Conservation (phyloP, 2,797 vertebrate species). For the Otolemur crassicaudatus region DNA sequence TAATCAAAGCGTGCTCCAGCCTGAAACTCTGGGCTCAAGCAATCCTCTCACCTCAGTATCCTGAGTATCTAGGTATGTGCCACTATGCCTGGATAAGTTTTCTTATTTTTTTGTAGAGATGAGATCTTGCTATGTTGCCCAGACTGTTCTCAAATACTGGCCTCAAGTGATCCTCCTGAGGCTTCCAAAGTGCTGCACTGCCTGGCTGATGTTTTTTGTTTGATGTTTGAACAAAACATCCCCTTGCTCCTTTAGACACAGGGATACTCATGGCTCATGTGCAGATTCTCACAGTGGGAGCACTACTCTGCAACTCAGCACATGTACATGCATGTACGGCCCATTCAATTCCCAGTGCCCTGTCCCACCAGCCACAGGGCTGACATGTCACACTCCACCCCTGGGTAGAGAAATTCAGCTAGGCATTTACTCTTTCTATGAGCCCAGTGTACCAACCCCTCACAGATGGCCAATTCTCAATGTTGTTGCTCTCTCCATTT, state of each 20-base stretch:
- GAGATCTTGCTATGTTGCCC: too few relatives aligned
- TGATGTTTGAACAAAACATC: not conserved
- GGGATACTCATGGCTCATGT: not conserved
- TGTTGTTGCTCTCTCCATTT: not conserved
- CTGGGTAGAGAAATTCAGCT: not conserved
- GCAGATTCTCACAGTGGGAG: not conserved
- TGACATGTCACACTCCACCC: not conserved
- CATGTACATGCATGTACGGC: not conserved
- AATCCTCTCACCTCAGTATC: too few relatives aligned
- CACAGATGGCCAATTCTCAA: not conserved
- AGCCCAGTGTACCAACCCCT: not conserved
- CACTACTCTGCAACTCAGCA: too few relatives aligned
- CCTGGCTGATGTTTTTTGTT: not conserved
- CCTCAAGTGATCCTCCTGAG: too few relatives aligned
- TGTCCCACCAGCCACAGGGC: not conserved
- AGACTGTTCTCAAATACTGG: too few relatives aligned
- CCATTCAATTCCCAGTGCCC: not conserved
- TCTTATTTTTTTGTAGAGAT: too few relatives aligned
- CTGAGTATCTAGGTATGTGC: too few relatives aligned
- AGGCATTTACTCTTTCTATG: not conserved
- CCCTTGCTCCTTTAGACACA: too few relatives aligned
- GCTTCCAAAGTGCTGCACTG: too few relatives aligned
- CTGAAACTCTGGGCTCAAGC: too few relatives aligned
- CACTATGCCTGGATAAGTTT: too few relatives aligned
- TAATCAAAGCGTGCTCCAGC: too few relatives aligned